Conservation (phyloP, 92 coral and sea anemone genomes). For the Muricea muricata region DNA sequence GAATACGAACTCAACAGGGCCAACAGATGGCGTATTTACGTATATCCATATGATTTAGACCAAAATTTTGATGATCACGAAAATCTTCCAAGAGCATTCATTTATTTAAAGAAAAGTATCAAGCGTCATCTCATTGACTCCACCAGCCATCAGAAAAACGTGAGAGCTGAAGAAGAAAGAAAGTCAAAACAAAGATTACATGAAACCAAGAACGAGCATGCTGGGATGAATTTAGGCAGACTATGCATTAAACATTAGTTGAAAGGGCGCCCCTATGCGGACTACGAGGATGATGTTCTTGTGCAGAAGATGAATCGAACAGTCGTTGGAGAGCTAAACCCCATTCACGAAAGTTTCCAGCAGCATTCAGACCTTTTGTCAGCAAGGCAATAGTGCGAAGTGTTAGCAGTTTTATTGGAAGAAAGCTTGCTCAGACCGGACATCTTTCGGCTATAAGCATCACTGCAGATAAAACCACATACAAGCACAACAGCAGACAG, state of each 20-base stretch:
- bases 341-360: slow-evolving; percentile 12
- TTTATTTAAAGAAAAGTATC: background rate
- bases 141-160: slow-evolving; percentile 9
- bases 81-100: slow-evolving; percentile 17
- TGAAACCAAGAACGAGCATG: slow-evolving; percentile 16
- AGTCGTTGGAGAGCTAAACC: slow-evolving; percentile 6
- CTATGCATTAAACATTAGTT: background rate
- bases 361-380: background rate
- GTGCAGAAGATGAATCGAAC: slow-evolving; percentile 1
- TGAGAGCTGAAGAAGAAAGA: slow-evolving; percentile 22
- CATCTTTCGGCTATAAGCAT: background rate
- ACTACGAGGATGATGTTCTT: slow-evolving; percentile 15
- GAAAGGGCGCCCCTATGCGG: slow-evolving; percentile 23
- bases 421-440: background rate
- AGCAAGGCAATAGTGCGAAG: background rate
- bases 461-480: background rate
- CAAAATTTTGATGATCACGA: slow-evolving; percentile 5
- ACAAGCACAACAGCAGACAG: background rate
- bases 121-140: slow-evolving; percentile 10
- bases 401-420: background rate
- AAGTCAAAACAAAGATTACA: background rate
- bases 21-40: background rate
- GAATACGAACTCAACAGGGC: background rate
- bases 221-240: slow-evolving; percentile 23
- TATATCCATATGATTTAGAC: slow-evolving; percentile 11